Conservation (phyloP, 1,140 invertebrate genomes). For the Ephestia elutella region DNA sequence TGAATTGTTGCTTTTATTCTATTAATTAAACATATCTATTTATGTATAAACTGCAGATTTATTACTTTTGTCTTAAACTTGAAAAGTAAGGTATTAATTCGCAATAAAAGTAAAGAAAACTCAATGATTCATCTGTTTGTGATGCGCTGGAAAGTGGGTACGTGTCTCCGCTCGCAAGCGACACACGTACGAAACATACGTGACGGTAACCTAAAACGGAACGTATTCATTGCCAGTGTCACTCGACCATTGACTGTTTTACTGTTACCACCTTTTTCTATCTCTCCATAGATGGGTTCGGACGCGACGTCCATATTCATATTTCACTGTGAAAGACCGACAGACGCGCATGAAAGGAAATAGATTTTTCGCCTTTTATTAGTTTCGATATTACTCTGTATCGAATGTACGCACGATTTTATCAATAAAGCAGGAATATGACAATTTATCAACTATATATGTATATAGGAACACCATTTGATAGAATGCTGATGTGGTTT, state of each 20-base stretch:
- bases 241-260: conserved; percentile 57
- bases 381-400: not conserved
- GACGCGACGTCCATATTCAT: conserved; percentile 62
- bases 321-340: conserved; percentile 39
- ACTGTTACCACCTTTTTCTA: conserved; percentile 54
- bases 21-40: too few species aligned
- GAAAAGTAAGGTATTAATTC: not conserved
- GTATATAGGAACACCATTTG: too few species aligned
- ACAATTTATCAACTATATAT: too few species aligned
- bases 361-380: conserved; percentile 13
- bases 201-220: conserved; percentile 54
- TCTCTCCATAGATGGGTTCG: conserved; percentile 40
- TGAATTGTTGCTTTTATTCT: too few species aligned
- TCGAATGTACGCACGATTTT: not conserved
- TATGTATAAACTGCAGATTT: too few species aligned
- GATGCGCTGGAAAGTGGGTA: conserved; percentile 39
- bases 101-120: not conserved
- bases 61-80: not conserved
- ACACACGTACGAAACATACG: conserved; percentile 50
- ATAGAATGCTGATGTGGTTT: too few species aligned
- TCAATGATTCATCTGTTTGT: conserved; percentile 30
- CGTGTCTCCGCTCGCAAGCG: conserved; percentile 27
- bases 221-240: conserved; percentile 58
- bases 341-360: conserved; percentile 23
- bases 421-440: too few species aligned